Base-by-base conservation (phyloP, 2,888 invertebrate genomes). In the Rugalucina vietnamica region DNA sequence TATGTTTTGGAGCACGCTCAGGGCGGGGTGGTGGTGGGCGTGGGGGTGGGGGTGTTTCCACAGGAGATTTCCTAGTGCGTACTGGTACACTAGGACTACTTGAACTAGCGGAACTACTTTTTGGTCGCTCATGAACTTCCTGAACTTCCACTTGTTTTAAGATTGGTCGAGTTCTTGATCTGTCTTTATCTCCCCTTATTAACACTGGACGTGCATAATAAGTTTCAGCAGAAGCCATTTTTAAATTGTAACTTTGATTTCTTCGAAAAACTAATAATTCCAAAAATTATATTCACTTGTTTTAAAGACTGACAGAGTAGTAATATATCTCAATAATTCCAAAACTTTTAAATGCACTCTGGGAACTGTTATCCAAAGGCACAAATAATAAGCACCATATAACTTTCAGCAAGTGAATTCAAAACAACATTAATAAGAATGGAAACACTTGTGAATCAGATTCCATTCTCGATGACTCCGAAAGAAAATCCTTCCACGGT, bases 11-110 rank as follows among this genome's bases (percentile, higher is more conserved):
- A 14, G 54, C 72, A 34, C 84, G 49, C 34, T 60, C 49, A 5
- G 85, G 87, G 57, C 87, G 50, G 0, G 87, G 87, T 14, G 87
- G 87, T n/a, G 87, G 87, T 5, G 87, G 87, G 21, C 85, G 72
- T 5, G 85, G 85, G 1, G 87, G 87, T 3, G 87, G 87, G 8
- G 80, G 39, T 10, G 83, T 57, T 24, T 83, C 83, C 1, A 34
- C 18, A 34, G 65, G 4, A 10, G 14, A 4, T 54, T 65, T 65
- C 18, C 65, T 65, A 34, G 34, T 65, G 12, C 34, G 65, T 34
- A 65, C 12, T 10, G 65, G 65, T 18, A 65, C 65, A 34, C 4
- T 18, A 34, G 65, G 65, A 34, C 1, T 65, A 29, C 34, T 34
- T n/a, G n/a, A n/a, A n/a, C 50, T 49, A 49, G 14, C n/a, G 39